phyloP scores from a whole-genome alignment of 2,797 vertebrate species.

The Muraenolepis orangiensis region DNA sequence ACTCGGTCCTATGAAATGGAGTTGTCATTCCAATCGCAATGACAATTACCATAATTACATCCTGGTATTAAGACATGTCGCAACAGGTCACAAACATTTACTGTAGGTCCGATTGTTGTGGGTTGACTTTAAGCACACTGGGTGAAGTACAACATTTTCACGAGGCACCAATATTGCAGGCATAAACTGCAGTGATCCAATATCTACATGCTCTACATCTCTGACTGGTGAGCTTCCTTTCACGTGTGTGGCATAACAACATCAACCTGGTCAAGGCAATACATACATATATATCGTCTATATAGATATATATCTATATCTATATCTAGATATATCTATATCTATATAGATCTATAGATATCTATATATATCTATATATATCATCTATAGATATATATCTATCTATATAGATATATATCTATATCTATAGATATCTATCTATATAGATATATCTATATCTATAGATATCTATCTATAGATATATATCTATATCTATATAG shows the following conservation, averaged over 20 bases:
- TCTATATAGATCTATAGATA: no score
- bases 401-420: no score
- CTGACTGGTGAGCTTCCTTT: slow-evolving; percentile 24
- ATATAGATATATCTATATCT: no score
- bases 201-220: slow-evolving; percentile 9
- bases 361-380: neutral
- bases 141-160: slow-evolving; percentile 48
- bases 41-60: slow-evolving; percentile 34
- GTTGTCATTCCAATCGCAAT: slow-evolving; percentile 25
- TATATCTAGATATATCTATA: no score
- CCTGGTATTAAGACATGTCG: slow-evolving; percentile 42
- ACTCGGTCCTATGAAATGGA: slow-evolving; percentile 27
- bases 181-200: slow-evolving; percentile 37
- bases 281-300: neutral
- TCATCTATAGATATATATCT: neutral
- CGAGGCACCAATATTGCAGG: slow-evolving; percentile 63
- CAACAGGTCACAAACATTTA: slow-evolving; percentile 36
- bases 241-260: slow-evolving; percentile 32
- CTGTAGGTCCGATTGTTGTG: slow-evolving; percentile 23
- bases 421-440: no score
- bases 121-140: slow-evolving; percentile 40
- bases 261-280: slow-evolving; percentile 23
- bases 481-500: no score
- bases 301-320: no score
- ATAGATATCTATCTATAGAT: neutral